Evolutionary conservation across 2,797 vertebrate species (phyloP).

Genomic region (Epinephelus awoara): DNA sequence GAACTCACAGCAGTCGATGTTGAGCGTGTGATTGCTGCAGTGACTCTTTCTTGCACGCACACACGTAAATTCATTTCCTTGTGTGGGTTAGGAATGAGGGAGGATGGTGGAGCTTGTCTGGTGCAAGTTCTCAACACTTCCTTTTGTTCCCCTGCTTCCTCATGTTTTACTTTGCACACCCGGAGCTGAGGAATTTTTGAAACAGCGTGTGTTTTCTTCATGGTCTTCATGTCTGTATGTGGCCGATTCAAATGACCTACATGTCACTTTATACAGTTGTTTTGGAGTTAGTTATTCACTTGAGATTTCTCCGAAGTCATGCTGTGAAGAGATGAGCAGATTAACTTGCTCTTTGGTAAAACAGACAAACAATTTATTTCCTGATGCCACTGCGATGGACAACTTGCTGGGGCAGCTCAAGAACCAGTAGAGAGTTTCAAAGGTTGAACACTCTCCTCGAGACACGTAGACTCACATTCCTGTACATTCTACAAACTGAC

Average conservation of each 20-base stretch:
- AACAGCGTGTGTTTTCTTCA: neutral
- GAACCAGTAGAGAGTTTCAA: neutral
- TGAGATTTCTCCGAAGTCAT: no score
- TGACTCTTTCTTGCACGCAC: neutral
- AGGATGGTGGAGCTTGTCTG: constrained; percentile 20
- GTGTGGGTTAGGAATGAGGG: constrained; percentile 23
- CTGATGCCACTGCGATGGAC: constrained; percentile 15
- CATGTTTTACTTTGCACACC: constrained; percentile 35
- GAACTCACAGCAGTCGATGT: neutral
- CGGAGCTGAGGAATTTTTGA: constrained; percentile 1
- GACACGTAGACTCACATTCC: no score
- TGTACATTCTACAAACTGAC: no score
- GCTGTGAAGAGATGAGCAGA: constrained; percentile 3
- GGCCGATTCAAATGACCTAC: no score
- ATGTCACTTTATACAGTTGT: no score
- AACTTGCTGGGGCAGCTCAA: neutral
- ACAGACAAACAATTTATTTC: constrained; percentile 31
- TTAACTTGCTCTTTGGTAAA: constrained; percentile 42
- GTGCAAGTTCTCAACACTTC: constrained; percentile 21
- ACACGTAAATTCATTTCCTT: constrained; percentile 43
- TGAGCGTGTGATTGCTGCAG: neutral
- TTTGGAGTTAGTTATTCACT: no score
- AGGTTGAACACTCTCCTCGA: neutral
- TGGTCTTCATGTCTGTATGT: no score
- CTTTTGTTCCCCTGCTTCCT: constrained; percentile 53